Conservation (phyloP, 2,888 invertebrate species). For the Glaucopsyche alexis region DNA sequence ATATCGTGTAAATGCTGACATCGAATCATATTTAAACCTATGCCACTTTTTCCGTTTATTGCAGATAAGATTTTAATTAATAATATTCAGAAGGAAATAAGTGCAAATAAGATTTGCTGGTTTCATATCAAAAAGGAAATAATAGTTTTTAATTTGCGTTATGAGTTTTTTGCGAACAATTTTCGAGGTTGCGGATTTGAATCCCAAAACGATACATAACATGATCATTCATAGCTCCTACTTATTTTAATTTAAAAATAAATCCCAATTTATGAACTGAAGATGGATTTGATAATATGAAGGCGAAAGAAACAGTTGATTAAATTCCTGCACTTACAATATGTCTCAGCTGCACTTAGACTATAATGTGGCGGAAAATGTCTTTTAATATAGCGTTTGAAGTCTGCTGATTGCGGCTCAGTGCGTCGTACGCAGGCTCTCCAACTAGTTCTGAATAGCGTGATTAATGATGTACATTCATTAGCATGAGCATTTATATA, state of each 20-base stretch:
- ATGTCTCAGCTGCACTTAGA: background rate
- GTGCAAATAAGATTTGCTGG: background rate
- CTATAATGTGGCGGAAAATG: conserved; percentile 1
- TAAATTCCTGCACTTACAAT: background rate
- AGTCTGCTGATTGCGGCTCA: conserved; percentile 20
- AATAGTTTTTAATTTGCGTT: background rate
- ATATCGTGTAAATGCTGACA: background rate
- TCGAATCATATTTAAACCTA: background rate
- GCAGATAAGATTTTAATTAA: background rate
- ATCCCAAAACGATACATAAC: background rate
- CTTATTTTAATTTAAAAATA: too few relatives aligned
- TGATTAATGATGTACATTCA: conserved; percentile 12
- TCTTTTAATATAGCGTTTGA: background rate
- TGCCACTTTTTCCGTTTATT: background rate
- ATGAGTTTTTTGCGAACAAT: background rate
- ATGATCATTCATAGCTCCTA: too few relatives aligned
- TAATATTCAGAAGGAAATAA: background rate
- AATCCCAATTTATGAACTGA: too few relatives aligned
- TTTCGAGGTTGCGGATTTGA: background rate
- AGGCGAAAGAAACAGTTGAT: background rate
- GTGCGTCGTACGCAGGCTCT: conserved; percentile 14
- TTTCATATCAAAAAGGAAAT: background rate
- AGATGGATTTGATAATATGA: background rate
- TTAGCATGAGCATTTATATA: background rate
- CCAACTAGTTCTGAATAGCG: background rate